A percentile compares a stretch with the other conserved stretches of the same genome.
phyloP scores from a whole-genome alignment of 2,888 invertebrate species.

The Ormyrus rosae region DNA sequence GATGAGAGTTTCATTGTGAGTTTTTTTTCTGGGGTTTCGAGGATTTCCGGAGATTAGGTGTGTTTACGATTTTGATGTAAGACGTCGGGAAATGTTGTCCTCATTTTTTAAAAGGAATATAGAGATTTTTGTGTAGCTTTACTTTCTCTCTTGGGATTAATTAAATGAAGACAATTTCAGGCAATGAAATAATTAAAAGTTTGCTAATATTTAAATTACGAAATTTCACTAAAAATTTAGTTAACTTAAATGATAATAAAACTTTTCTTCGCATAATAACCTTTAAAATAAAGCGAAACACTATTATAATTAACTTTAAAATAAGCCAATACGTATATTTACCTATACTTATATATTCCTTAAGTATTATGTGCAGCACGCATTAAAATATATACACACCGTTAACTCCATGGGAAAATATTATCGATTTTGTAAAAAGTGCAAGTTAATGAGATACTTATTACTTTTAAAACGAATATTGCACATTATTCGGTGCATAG shows the following conservation, averaged over 20 bases:
- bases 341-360: not conserved
- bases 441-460: constrained; percentile 26
- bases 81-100: no score
- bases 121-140: no score
- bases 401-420: constrained; percentile 11
- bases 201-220: no score
- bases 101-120: no score
- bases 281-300: not conserved
- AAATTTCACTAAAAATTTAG: no score
- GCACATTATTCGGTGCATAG: constrained; percentile 3
- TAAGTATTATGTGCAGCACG: not conserved
- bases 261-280: not conserved
- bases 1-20: constrained; percentile 24
- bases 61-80: no score
- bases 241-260: not conserved
- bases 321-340: no score
- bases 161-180: no score
- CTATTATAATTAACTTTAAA: not conserved
- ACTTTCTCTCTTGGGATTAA: no score
- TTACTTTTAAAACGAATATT: constrained; percentile 23
- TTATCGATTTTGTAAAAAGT: constrained; percentile 17
- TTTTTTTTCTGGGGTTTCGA: not conserved
- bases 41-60: not conserved
- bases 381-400: constrained; percentile 29
- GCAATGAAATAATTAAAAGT: no score